A percentile compares a stretch with the other conserved stretches of the same genome.
These are phyloP conservation scores for Pampusana beccarii DNA, from an alignment of 2,113 vertebrate genomes.

Conservation along the genomic window DNA sequence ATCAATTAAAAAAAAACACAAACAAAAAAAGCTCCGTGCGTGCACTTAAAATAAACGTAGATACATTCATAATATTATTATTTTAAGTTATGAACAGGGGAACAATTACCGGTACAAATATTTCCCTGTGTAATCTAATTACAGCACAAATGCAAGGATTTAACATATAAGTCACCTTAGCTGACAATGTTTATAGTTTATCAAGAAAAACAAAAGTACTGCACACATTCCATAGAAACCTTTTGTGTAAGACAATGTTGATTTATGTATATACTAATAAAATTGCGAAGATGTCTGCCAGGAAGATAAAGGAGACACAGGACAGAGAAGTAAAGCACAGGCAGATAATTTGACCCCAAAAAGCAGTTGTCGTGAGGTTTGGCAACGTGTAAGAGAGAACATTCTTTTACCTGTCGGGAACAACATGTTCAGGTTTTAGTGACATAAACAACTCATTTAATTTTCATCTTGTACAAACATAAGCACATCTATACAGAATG, in stretches of 20 bases:
- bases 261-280: not conserved
- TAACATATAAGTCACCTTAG: not conserved
- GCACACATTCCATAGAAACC: not conserved
- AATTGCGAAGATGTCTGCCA: not conserved
- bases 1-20: not conserved
- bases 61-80: not conserved
- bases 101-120: not conserved
- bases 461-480: not conserved
- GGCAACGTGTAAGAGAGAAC: not conserved
- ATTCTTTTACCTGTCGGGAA: not conserved
- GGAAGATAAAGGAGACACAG: not conserved
- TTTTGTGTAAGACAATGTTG: not conserved
- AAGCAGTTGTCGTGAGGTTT: not conserved
- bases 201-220: not conserved
- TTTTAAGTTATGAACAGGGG: not conserved
- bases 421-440: not conserved
- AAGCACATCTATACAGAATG: not conserved
- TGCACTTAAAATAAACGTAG: not conserved
- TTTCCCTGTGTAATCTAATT: not conserved
- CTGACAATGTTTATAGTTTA: not conserved
- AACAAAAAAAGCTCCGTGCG: too few relatives aligned
- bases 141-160: not conserved
- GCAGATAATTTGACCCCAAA: not conserved
- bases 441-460: not conserved
- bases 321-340: not conserved